Evolutionary conservation across 2,797 vertebrate species (phyloP), one percentile per base, ranked within the genome.

Genomic region (Coregonus sp.): DNA sequence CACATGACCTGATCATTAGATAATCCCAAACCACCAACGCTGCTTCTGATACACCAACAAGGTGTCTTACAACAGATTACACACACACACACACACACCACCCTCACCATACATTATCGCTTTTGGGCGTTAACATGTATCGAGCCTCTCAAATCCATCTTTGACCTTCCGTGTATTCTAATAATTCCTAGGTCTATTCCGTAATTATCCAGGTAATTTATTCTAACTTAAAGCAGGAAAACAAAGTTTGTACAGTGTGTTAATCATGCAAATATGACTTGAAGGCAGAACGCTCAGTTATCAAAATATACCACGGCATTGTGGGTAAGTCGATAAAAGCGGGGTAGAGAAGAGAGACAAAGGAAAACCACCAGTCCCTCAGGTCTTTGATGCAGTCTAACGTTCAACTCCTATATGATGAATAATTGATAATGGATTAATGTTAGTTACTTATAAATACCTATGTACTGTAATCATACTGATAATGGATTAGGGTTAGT

Each of bases 91-190:
- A 65, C 33, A 15, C 18, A 11, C 25, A 1, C 12, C 12, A 14
- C 4, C 29, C 5, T 33, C 25, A 35, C 31, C 66, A 18, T 31
- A 33, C 66, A 16, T 15, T 68, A 6, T 35, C 1, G 4, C 18
- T 11, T 65, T 9, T 9, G 18, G 25, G 6, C n/a, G 15, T 1
- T 5, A 16, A 6, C 25, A 35, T 4, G 20, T 40, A 81, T 76
- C 18, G 1, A 82, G 72, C 75, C 29, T 37, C 74, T 66, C 20
- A 67, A 75, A 88, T 88, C 82, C 80, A 86, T 85, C 82, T 76
- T 71, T 87, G 85, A 88, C 70, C 18, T 20, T 59, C 82, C 75
- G 18, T 35, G 40, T 68, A 85, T 84, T 83, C 80, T 78, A 88
- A 72, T 54, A 50, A 76, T 79, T 84, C 70, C 78, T 74, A 77